Evolutionary conservation across 2,113 vertebrate genomes (phyloP).

Genomic region (Nansenia antarctica): DNA sequence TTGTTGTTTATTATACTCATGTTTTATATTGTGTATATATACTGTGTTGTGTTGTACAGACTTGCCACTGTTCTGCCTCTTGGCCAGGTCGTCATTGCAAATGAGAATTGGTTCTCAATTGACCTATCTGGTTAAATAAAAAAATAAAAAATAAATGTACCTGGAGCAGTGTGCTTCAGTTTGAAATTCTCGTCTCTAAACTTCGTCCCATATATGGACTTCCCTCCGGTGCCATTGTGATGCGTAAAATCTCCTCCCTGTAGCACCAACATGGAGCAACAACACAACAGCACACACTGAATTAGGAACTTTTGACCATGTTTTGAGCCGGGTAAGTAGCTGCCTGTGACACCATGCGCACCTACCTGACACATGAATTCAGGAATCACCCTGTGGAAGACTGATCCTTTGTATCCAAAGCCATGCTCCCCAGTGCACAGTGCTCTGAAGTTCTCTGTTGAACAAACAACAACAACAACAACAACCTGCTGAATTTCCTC

Average conservation of each 20-base stretch:
- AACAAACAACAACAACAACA: not conserved
- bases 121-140: no score
- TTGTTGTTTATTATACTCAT: no score
- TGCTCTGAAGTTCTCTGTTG: constrained; percentile 88
- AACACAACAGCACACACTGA: not conserved
- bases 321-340: not conserved
- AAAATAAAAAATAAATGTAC: no score
- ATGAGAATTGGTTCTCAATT: no score
- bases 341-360: not conserved
- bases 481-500: no score
- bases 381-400: constrained; percentile 92
- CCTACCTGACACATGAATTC: constrained; percentile 97
- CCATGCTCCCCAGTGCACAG: constrained; percentile 92
- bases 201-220: constrained; percentile 92
- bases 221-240: constrained; percentile 92
- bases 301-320: not conserved
- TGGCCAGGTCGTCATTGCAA: no score
- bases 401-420: constrained; percentile 92
- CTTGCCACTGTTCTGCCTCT: no score
- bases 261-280: not conserved
- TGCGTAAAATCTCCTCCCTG: constrained; percentile 95
- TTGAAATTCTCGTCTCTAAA: constrained; percentile 95
- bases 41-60: no score
- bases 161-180: constrained; percentile 86
- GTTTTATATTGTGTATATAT: no score